Conservation (phyloP, 2,113 vertebrate genomes). For the Ochotona curzoniae region DNA sequence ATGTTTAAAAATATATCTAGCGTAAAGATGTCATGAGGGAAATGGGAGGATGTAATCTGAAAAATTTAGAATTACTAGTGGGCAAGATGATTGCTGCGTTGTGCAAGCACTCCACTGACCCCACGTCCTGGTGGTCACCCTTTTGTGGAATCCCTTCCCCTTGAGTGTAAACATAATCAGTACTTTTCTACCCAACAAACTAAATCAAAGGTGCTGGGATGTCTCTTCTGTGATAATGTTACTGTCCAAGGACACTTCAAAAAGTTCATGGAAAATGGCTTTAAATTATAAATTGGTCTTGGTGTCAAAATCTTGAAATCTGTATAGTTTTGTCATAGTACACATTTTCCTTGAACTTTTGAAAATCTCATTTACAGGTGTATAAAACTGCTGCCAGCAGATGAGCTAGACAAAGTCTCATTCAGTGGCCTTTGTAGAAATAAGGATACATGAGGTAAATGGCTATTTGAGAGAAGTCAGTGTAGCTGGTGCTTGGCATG, state of each 20-base stretch:
- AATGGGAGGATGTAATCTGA: background rate
- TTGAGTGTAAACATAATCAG: background rate
- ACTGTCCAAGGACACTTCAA: background rate
- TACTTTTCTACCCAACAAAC: background rate
- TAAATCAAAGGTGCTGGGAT: background rate
- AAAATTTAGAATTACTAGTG: background rate
- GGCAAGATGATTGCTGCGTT: background rate
- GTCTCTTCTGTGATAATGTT: background rate
- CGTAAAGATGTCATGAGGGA: background rate
- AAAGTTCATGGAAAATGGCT: too few relatives aligned
- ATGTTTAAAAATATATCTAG: conserved; percentile 5
- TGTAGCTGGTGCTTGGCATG: background rate
- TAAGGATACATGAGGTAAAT: background rate
- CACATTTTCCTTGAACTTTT: too few relatives aligned
- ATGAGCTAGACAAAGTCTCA: background rate
- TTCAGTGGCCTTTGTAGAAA: background rate
- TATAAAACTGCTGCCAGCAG: background rate
- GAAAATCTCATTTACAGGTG: background rate
- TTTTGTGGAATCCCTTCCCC: background rate
- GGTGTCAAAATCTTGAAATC: too few relatives aligned
- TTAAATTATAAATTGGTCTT: too few relatives aligned
- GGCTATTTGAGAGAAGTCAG: background rate
- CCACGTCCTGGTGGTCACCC: background rate
- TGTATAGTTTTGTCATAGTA: too few relatives aligned
- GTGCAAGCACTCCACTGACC: background rate